Conservation (phyloP, 2,113 vertebrate genomes). For the Nerophis lumbriciformis region DNA sequence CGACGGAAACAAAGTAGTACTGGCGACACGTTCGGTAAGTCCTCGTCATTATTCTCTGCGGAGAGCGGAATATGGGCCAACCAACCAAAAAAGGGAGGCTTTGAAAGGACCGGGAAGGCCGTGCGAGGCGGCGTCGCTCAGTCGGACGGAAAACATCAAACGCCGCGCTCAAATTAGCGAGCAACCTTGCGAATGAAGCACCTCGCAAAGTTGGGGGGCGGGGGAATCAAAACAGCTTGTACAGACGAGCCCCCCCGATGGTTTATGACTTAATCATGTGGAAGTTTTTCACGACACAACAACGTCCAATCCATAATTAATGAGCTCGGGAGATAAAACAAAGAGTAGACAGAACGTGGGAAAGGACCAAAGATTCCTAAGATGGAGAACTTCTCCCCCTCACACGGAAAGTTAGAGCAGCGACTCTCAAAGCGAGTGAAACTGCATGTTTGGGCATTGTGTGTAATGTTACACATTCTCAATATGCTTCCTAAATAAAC, state of each 20-base stretch:
- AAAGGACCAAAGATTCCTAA: neutral
- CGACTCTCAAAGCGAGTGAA: neutral
- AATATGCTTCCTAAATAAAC: no score
- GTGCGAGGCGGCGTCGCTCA: constrained; percentile 13
- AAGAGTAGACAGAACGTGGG: constrained; percentile 1
- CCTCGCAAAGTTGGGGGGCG: constrained; percentile 33
- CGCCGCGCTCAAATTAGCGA: constrained; percentile 55
- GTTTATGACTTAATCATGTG: constrained; percentile 58
- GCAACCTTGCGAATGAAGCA: constrained; percentile 57
- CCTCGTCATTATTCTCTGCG: constrained; percentile 53
- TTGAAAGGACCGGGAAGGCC: constrained; percentile 50
- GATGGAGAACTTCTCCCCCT: neutral
- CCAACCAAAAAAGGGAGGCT: constrained; percentile 47
- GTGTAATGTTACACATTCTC: no score
- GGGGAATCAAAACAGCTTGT: constrained; percentile 48
- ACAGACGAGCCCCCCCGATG: constrained; percentile 29
- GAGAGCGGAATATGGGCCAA: constrained; percentile 53
- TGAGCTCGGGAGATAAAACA: constrained; percentile 16
- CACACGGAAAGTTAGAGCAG: neutral
- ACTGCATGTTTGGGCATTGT: no score
- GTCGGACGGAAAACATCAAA: constrained; percentile 57
- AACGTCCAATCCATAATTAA: constrained; percentile 55
- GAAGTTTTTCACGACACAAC: constrained; percentile 58
- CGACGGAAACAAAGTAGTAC: constrained; percentile 11
- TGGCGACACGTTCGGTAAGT: constrained; percentile 44